phyloP scores from a whole-genome alignment of 1,140 invertebrate species.

The Caenorhabditis tropicalis region DNA sequence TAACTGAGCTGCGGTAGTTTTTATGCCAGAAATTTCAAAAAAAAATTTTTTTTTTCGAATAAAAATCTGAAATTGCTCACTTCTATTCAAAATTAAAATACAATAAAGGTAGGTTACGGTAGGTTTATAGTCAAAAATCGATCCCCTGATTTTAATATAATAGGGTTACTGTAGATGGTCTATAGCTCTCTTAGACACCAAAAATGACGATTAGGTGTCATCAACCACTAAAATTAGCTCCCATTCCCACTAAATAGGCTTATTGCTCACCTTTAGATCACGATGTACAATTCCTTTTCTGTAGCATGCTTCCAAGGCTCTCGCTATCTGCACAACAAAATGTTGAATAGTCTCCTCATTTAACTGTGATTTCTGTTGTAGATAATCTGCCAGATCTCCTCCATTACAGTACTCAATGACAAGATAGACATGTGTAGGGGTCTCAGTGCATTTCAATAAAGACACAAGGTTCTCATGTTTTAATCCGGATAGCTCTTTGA shows the following conservation, averaged over 20 bases:
- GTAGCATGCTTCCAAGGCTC: slow-evolving; percentile 93
- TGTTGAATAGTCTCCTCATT: slow-evolving; percentile 95
- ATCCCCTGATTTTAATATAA: no score
- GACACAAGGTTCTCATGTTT: slow-evolving; percentile 98
- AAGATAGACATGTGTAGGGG: slow-evolving; percentile 88
- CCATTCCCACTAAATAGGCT: not conserved
- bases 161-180: no score
- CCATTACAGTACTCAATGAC: slow-evolving; percentile 99
- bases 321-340: slow-evolving; percentile 94
- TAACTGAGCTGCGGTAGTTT: no score
- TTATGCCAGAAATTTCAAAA: no score
- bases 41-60: no score
- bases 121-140: no score
- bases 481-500: slow-evolving; percentile 93
- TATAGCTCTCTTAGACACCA: no score
- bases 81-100: no score
- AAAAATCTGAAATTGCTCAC: no score
- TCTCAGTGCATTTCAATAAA: slow-evolving; percentile 94
- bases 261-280: slow-evolving; percentile 81
- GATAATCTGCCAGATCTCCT: slow-evolving; percentile 95
- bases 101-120: no score
- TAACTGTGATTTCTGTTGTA: slow-evolving; percentile 87
- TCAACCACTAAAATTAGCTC: no score
- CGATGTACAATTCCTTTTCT: slow-evolving; percentile 96
- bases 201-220: no score